Evolutionary conservation across 53 echinoderm and acorn worm genomes (phyloP), one percentile per base, ranked within the genome.

Genomic region (Patiria pectinifera): DNA sequence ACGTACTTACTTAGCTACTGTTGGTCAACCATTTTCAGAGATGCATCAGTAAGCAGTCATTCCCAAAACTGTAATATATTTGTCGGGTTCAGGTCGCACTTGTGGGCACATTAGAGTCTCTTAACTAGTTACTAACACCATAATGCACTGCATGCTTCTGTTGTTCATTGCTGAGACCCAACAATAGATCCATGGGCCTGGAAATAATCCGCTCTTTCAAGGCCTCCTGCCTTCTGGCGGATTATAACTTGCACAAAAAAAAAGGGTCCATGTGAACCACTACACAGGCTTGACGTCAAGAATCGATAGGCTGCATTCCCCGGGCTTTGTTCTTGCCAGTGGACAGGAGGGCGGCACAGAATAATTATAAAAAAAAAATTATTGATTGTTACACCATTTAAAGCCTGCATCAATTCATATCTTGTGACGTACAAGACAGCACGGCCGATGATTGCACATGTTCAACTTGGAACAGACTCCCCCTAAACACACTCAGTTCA

Each of bases 241-340:
- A 90, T 90, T 90, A 90, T 59, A 80, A 80, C 47, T 16, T 14
- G 15, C 3, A 18, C 6, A 14, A 66, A 66, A 66, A 66, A 14
- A 66, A 80, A 90, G 80, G 69, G 81, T 81, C 48, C 90, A 80
- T 90, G 90, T 90, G 82, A 90, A 90, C 90, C 90, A 90, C 80
- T 80, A 81, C 90, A 90, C 18, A 4, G 44, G 19, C 85, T 35
- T 85, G 85, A 62, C 43, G 23, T 78, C 48, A 48, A 21, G 53
- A 43, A 90, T 90, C 80, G 77, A 90, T 80, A 22, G 9, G 44
- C 18, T 19, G 24, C 25, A 59, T 63, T 66, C 63, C 81, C 11
- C 11, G 18, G 90, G 44, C 15, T 63, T 90, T 90, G 90, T 90
- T 90, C 81, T 80, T 90, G 44, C 70, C 69, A 12, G 48, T 2